Base-by-base conservation (phyloP, 2,797 vertebrate genomes). In the Sarcoramphus papa region DNA sequence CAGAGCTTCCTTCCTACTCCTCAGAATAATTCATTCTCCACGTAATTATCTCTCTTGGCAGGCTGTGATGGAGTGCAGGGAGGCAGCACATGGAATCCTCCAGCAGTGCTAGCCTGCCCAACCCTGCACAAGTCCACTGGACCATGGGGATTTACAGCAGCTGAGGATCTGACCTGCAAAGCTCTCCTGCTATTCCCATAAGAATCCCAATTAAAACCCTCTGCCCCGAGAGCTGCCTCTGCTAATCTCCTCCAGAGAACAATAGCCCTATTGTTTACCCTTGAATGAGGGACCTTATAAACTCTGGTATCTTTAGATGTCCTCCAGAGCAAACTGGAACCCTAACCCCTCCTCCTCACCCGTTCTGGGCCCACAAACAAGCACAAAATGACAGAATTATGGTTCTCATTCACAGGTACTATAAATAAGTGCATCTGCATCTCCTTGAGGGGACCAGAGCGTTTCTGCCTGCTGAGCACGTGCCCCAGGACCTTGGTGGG, bases 171-270 rank as follows among this genome's bases (percentile, higher is more conserved):
- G 85, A 91, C 81, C 90, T 5, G 1, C 93, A 68, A 59, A 75
- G 47, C 68, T 25, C 89, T 89, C 50, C n/a, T 45, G 84, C 60
- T 37, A 6, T 87, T 83, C 62, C 93, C 89, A 25, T 41, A 70
- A 84, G 50, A 64, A 83, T 84, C 89, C 78, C 75, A 95, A 85
- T 92, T 82, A 95, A 96, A 94, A 30, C 60, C 48, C 45, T 89
- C 64, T 90, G 84, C 37, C 67, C 57, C 0, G 2, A 67, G 83
- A 73, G 77, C 62, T 83, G 83, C 86, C 88, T 87, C 72, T 53
- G 72, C 94, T 82, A 25, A 48, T 89, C 90, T 91, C 54, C 87
- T 64, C 56, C 90, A 17, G 72, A 62, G 93, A 92, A 95, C 96
- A 96, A 95, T 13, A 57, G 30, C 37, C 27, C 69, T 25, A 83